Conservation (phyloP, 53 echinoderm and acorn worm species). For the Echinarachnius parma region DNA sequence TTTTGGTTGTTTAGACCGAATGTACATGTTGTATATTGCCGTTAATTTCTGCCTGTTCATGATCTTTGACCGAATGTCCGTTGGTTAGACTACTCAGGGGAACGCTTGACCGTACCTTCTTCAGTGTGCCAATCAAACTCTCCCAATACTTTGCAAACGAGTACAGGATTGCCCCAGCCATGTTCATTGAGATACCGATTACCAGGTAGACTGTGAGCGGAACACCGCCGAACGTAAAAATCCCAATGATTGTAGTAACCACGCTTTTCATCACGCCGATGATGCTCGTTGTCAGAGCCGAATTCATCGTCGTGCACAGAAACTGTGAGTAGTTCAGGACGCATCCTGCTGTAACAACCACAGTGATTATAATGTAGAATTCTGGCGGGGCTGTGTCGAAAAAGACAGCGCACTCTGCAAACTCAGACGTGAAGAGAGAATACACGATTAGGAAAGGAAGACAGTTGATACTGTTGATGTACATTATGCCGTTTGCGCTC, state of each 20-base stretch:
- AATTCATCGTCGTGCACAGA: conserved; percentile 84
- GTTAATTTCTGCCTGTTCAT: no score
- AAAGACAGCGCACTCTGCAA: conserved; percentile 20
- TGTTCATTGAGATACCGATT: conserved; percentile 63
- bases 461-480: conserved; percentile 82
- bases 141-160: conserved; percentile 67
- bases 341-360: conserved; percentile 65
- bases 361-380: conserved; percentile 36
- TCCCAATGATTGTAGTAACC: conserved; percentile 62
- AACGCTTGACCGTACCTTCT: not conserved
- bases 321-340: conserved; percentile 83
- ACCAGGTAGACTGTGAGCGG: conserved; percentile 46
- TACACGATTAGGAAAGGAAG: conserved; percentile 52
- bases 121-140: conserved; percentile 17
- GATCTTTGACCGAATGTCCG: no score
- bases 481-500: conserved; percentile 59
- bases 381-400: not conserved
- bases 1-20: no score
- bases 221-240: conserved; percentile 76
- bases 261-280: conserved; percentile 82
- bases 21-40: no score
- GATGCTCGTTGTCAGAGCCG: conserved; percentile 84
- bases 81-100: no score
- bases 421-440: conserved; percentile 48
- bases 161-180: conserved; percentile 66